These are phyloP conservation scores for Drosophila leontia DNA, from an alignment of 1,140 invertebrate species.

Conservation along the genomic window DNA sequence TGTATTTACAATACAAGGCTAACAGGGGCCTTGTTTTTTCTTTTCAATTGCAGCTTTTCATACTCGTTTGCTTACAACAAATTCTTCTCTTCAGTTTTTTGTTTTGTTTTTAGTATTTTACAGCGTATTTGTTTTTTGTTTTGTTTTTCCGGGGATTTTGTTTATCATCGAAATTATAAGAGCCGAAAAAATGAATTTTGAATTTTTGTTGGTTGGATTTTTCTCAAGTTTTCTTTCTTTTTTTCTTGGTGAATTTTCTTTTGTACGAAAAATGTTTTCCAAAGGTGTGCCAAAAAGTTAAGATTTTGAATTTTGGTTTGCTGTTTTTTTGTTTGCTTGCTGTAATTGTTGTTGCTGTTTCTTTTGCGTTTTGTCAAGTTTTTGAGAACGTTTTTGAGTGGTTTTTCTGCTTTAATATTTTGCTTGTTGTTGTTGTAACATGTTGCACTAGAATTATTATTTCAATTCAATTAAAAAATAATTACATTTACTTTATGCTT, in stretches of 20 bases:
- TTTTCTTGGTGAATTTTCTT: conserved; percentile 14
- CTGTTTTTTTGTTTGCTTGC: conserved; percentile 43
- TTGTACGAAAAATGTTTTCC: conserved; percentile 82
- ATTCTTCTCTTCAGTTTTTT: conserved; percentile 22
- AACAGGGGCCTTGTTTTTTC: conserved; percentile 22
- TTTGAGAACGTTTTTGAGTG: conserved; percentile 85
- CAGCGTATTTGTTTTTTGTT: conserved; percentile 47
- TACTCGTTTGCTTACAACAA: conserved; percentile 66
- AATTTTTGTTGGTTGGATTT: conserved; percentile 48
- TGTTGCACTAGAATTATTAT: conserved; percentile 56
- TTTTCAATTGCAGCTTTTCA: conserved; percentile 41
- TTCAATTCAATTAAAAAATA: conserved; percentile 64
- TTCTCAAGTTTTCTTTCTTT: too few relatives aligned
- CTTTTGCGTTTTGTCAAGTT: conserved; percentile 64
- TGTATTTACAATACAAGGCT: conserved; percentile 62
- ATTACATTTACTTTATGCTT: conserved; percentile 62
- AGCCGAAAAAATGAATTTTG: conserved; percentile 82
- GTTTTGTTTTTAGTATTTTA: conserved; percentile 41
- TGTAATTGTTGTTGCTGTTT: conserved; percentile 47
- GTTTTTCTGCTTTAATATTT: conserved; percentile 60
- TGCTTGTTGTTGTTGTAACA: conserved; percentile 37
- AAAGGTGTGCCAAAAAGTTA: conserved; percentile 84
- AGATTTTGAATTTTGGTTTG: conserved; percentile 63
- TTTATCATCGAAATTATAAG: conserved; percentile 59
- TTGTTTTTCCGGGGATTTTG: conserved; percentile 1